A percentile compares a stretch with the other conserved stretches of the same genome.
Conservation (phyloP, 2,888 invertebrate species). For the Xanthorhoe spadicearia region DNA sequence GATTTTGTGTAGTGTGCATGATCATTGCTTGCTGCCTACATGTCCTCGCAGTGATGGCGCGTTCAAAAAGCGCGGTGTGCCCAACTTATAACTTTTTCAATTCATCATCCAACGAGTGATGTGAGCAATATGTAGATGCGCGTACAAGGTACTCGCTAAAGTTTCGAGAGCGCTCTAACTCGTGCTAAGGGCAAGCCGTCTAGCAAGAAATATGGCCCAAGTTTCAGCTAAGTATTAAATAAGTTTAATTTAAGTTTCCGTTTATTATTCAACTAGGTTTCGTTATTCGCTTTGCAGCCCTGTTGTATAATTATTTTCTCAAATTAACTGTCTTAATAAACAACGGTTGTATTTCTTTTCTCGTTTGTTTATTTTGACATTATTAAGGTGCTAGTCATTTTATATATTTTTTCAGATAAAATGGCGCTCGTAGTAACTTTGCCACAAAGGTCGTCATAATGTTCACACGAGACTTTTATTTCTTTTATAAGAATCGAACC, state of each 20-base stretch:
- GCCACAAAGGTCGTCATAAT: too few species aligned
- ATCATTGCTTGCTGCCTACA: too few species aligned
- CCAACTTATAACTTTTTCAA: background rate
- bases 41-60: too few species aligned
- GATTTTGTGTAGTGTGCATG: too few species aligned
- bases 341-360: background rate
- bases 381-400: background rate
- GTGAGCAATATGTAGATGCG: too few species aligned
- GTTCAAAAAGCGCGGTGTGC: too few species aligned
- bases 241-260: slow-evolving; percentile 17
- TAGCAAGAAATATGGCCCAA: slow-evolving; percentile 11
- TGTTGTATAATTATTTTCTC: background rate
- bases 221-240: slow-evolving; percentile 14
- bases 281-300: background rate
- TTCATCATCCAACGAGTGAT: background rate
- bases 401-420: too few species aligned
- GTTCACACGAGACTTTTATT: too few species aligned
- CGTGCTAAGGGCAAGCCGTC: slow-evolving; percentile 1
- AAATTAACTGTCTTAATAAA: background rate
- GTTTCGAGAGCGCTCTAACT: background rate
- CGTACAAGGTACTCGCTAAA: background rate
- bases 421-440: too few species aligned
- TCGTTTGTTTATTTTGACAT: background rate
- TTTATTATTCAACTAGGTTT: slow-evolving; percentile 5
- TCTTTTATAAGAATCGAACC: background rate